phyloP scores from a whole-genome alignment of 2,888 invertebrate genomes.

The Agrilus biguttatus region DNA sequence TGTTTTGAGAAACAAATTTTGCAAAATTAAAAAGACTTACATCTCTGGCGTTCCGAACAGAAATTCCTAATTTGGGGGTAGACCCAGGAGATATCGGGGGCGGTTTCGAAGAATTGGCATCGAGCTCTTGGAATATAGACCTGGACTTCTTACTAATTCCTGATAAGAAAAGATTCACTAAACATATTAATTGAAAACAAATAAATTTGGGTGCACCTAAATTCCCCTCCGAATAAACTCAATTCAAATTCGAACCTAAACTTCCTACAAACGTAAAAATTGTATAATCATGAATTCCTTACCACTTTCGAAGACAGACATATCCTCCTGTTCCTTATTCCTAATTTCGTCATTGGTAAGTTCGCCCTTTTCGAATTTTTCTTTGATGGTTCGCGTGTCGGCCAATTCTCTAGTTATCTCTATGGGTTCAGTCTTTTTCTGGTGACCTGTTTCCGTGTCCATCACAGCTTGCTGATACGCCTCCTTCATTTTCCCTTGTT shows the following conservation, averaged over 20 bases:
- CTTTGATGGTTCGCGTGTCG: conserved; percentile 38
- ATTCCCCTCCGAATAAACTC: no score
- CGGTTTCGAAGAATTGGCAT: conserved; percentile 56
- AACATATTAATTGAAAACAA: not conserved
- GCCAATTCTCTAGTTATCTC: conserved; percentile 46
- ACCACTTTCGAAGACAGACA: conserved; percentile 70
- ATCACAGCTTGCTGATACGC: conserved; percentile 83
- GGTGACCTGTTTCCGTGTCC: conserved; percentile 50
- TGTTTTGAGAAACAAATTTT: no score
- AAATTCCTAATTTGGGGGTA: conserved; percentile 40
- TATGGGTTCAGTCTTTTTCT: conserved; percentile 37
- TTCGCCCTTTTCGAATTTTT: conserved; percentile 70
- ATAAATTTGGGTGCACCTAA: no score
- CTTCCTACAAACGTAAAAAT: conserved; percentile 1
- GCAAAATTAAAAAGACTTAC: conserved; percentile 29
- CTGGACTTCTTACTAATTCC: conserved; percentile 80
- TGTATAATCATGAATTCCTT: conserved; percentile 11
- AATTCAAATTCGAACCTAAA: no score
- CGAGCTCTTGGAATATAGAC: conserved; percentile 72
- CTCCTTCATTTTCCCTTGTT: conserved; percentile 80
- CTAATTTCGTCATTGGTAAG: conserved; percentile 41
- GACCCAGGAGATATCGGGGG: conserved; percentile 44
- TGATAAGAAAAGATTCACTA: conserved; percentile 31
- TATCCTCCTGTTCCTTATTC: conserved; percentile 49
- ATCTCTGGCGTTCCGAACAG: conserved; percentile 42